Evolutionary conservation across 2,797 vertebrate species (phyloP), one percentile per base, ranked within the genome.

Genomic region (Rachycentron canadum): DNA sequence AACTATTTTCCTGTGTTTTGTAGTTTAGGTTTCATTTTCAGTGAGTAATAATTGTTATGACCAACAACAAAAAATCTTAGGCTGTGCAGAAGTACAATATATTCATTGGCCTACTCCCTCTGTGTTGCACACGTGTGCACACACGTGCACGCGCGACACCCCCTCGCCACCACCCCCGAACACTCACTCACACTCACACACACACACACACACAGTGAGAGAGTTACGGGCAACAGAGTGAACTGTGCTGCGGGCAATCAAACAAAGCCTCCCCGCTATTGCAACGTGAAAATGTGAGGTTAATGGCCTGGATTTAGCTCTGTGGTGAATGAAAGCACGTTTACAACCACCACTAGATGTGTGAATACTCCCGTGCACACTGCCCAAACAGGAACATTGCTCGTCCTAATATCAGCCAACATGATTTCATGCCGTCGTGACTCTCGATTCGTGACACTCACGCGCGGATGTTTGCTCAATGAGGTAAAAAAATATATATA

Each of bases 361-460:
- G 83, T 85, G 87, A 80, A 80, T 25, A 76, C 87, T 83, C 86
- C 82, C 56, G 62, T 78, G 68, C 83, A 67, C 85, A 66, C 74
- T 62, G 79, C 70, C 71, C 68, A 67, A 43, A 81, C 19, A 76
- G 41, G 78, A 79, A 62, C 77, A 55, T 25, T 36, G 83, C 77
- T 88, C 74, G 83, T 79, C 76, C 81, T 83, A 57, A 81, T 59
- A 80, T 68, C 83, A 71, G 64, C 73, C 83, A 26, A 77, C 86
- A 82, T 73, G 53, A 45, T 85, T 81, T 73, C 81, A 75, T 17
- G 82, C 79, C 58, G 87, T 94, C 91, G 89, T 93, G 92, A 92
- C 91, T 91, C 82, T 49, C 66, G 81, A 85, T 87, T 92, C 86
- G 89, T 88, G 89, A 88, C 88, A 82, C 57, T 80, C 66, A 34